Evolutionary conservation across 2,113 vertebrate species (phyloP).

Genomic region (Etheostoma cragini): DNA sequence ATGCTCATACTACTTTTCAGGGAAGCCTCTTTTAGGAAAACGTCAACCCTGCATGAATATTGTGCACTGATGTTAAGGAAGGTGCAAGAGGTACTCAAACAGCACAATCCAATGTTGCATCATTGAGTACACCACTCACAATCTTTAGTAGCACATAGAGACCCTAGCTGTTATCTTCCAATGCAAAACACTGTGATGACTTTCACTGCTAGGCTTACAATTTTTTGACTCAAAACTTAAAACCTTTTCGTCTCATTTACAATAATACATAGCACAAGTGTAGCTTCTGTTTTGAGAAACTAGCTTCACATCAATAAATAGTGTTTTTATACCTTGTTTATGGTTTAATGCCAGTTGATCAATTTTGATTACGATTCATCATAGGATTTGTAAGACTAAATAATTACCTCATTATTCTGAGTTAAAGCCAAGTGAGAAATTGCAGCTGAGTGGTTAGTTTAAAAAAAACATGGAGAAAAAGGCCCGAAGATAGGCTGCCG

Average conservation of each 20-base stretch:
- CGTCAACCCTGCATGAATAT: constrained; percentile 15
- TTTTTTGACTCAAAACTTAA: no score
- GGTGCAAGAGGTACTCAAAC: constrained; percentile 15
- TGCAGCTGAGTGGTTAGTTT: not conserved
- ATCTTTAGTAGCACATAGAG: constrained; percentile 30
- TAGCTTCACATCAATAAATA: not conserved
- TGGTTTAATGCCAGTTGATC: not conserved
- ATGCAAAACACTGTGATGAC: constrained; percentile 26
- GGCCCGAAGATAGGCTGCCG: not conserved
- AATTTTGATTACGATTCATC: not conserved
- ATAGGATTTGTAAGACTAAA: not conserved
- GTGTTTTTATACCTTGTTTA: not conserved
- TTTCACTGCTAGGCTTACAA: not conserved
- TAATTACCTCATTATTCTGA: not conserved
- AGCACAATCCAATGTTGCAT: constrained; percentile 16
- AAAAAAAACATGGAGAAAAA: constrained; percentile 16
- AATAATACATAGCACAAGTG: no score
- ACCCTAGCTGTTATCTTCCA: constrained; percentile 33
- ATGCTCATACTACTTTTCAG: not conserved
- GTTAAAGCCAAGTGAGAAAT: not conserved
- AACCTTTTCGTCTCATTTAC: no score
- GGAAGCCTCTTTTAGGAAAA: constrained; percentile 26
- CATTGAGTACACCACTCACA: constrained; percentile 31
- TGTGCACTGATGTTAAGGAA: not conserved
- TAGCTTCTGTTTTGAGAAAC: no score